Conservation (phyloP, 2,888 invertebrate genomes). For the Phalera bucephala region DNA sequence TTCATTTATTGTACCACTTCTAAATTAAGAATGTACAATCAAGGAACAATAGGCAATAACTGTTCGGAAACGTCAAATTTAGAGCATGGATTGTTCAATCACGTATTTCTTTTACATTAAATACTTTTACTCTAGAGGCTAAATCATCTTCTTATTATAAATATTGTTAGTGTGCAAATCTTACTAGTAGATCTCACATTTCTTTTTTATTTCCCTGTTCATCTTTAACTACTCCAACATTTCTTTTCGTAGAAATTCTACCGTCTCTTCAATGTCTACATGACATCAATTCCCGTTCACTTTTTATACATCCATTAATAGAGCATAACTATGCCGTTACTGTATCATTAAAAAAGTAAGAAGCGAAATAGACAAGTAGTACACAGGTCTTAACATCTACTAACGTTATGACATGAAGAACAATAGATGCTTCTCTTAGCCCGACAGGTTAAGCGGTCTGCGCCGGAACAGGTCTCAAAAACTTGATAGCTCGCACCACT, state of each 20-base stretch:
- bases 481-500: constrained; percentile 2
- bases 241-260: background rate
- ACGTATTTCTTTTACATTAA: no score
- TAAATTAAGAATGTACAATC: no score
- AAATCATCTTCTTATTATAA: no score
- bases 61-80: no score
- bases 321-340: background rate
- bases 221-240: no score
- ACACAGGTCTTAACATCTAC: constrained; percentile 3
- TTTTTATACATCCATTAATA: background rate
- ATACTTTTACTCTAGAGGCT: no score
- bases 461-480: constrained; percentile 24
- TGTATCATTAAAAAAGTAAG: background rate
- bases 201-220: no score
- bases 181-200: no score
- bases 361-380: constrained; percentile 7
- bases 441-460: constrained; percentile 25
- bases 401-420: constrained; percentile 27
- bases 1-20: constrained; percentile 8
- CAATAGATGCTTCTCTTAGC: constrained; percentile 26
- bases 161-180: no score
- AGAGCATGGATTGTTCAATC: no score
- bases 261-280: background rate
- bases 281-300: background rate
- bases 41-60: no score